phyloP scores from a whole-genome alignment of 2,113 vertebrate species.

The Hippocampus comes region DNA sequence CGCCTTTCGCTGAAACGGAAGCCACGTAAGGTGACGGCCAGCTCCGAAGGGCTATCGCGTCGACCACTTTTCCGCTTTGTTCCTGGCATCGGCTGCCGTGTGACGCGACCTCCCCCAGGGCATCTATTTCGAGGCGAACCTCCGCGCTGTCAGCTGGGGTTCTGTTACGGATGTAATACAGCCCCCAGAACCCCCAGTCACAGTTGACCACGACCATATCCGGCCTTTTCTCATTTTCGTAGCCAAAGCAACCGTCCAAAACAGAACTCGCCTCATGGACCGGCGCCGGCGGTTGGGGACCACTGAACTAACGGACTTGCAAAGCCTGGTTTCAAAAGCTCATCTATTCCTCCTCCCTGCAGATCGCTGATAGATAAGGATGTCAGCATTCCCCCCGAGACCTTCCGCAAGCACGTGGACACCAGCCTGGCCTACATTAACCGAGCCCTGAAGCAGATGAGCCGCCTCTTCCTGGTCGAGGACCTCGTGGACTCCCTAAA shows the following conservation, averaged over 20 bases:
- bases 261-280: neutral
- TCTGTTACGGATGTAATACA: neutral
- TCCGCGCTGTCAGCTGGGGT: neutral
- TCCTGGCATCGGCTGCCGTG: neutral
- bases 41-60: neutral
- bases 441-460: slow-evolving; percentile 77
- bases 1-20: too few species aligned
- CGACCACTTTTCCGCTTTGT: neutral
- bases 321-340: neutral
- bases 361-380: slow-evolving; percentile 82
- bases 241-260: neutral
- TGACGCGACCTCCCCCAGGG: neutral
- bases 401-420: slow-evolving; percentile 83
- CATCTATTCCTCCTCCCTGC: slow-evolving; percentile 21
- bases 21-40: neutral
- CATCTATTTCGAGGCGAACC: neutral
- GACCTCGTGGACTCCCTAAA: slow-evolving; percentile 90
- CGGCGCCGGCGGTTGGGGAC: neutral
- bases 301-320: neutral
- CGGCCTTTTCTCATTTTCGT: neutral
- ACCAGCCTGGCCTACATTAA: slow-evolving; percentile 80
- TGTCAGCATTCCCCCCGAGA: slow-evolving; percentile 81
- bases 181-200: too few species aligned
- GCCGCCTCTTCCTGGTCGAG: slow-evolving; percentile 87
- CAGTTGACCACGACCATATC: neutral